A percentile compares a stretch with the other conserved stretches of the same genome.
These are phyloP conservation scores for Jacana jacana DNA, from an alignment of 2,113 vertebrate genomes.

Conservation along the genomic window DNA sequence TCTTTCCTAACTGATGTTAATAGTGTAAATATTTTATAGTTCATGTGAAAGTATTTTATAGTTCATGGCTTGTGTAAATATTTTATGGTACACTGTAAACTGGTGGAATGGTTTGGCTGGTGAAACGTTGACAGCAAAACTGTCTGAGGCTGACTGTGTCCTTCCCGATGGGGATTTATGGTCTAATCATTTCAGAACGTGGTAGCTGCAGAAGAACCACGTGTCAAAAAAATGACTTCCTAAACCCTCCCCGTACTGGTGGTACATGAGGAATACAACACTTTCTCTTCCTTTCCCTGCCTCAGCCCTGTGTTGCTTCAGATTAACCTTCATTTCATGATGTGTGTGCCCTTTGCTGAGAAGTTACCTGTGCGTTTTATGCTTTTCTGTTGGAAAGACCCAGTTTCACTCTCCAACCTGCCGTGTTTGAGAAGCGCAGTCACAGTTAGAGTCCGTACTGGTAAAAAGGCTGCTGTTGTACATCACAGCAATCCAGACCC, in stretches of 20 bases:
- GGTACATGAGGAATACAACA: not conserved
- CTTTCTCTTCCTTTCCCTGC: not conserved
- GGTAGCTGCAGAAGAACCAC: not conserved
- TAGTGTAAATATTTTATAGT: constrained; percentile 67
- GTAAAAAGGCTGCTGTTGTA: not conserved
- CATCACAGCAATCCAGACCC: not conserved
- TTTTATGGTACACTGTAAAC: constrained; percentile 67
- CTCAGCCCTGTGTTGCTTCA: not conserved
- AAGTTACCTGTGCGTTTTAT: not conserved
- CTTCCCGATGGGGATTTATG: constrained; percentile 1
- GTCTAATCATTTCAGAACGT: constrained; percentile 25
- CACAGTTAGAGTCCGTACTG: not conserved
- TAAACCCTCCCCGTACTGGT: not conserved
- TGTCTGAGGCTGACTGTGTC: constrained; percentile 29
- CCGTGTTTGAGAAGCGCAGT: not conserved
- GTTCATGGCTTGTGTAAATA: constrained; percentile 69
- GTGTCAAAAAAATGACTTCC: not conserved
- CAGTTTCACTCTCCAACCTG: not conserved
- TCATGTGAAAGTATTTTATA: constrained; percentile 70
- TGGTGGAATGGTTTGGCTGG: constrained; percentile 50
- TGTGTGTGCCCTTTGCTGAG: not conserved
- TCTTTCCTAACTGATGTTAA: constrained; percentile 62
- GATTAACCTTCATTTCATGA: not conserved
- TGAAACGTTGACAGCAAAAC: constrained; percentile 54
- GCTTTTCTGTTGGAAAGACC: not conserved